Conservation (phyloP, 2,888 invertebrate genomes). For the Mythimna lalbum region DNA sequence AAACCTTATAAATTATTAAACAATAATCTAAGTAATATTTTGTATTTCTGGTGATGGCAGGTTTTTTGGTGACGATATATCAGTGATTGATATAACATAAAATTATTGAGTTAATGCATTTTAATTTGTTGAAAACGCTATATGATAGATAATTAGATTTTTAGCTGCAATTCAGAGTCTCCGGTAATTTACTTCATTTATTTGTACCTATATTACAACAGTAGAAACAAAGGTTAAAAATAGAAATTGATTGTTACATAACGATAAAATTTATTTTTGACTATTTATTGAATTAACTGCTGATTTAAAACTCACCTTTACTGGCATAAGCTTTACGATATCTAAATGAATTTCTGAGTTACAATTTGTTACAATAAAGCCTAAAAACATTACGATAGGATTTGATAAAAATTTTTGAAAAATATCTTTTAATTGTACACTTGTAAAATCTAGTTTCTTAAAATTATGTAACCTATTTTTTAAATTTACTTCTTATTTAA, state of each 20-base stretch:
- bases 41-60: conserved; percentile 1
- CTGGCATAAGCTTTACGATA: not conserved
- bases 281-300: too few species aligned
- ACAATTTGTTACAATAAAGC: not conserved
- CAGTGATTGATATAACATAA: not conserved
- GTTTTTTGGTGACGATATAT: not conserved
- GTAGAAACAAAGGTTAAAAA: too few species aligned
- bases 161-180: too few species aligned
- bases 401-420: not conserved
- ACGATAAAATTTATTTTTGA: too few species aligned
- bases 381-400: not conserved
- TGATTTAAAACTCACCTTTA: too few species aligned
- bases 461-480: not conserved
- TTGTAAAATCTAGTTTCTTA: not conserved
- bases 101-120: not conserved
- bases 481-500: not conserved
- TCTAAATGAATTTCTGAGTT: not conserved
- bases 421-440: not conserved
- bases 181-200: too few species aligned
- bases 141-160: not conserved
- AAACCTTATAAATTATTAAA: not conserved
- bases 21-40: not conserved
- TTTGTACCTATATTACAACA: too few species aligned
- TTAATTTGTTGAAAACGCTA: not conserved
- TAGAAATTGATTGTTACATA: too few species aligned